These are phyloP conservation scores for Agrypnus murinus DNA, from an alignment of 2,888 invertebrate genomes.

Conservation along the genomic window DNA sequence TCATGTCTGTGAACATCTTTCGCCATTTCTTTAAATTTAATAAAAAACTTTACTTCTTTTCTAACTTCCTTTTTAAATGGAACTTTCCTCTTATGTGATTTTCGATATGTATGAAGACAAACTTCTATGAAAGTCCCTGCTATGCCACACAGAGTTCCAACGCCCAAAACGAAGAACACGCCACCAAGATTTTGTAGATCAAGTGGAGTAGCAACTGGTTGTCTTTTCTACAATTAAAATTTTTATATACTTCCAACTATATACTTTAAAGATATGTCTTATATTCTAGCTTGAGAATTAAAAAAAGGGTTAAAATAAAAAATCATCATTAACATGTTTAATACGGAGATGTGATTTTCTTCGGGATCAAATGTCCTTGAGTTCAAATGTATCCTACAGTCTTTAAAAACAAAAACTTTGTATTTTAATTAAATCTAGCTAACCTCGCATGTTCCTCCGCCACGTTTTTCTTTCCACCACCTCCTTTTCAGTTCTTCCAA, in stretches of 20 bases:
- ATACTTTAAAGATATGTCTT: too few species aligned
- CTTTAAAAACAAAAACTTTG: too few species aligned
- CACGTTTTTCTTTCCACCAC: conserved; percentile 88
- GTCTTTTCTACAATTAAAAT: conserved; percentile 42
- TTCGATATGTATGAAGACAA: conserved; percentile 72
- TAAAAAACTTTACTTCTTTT: conserved; percentile 41
- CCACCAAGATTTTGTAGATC: conserved; percentile 87
- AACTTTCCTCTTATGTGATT: conserved; percentile 70
- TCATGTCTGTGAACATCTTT: conserved; percentile 18
- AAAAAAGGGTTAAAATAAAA: too few species aligned
- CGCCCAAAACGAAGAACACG: conserved; percentile 83
- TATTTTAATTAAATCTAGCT: background rate
- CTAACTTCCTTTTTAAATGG: conserved; percentile 69
- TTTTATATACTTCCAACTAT: too few species aligned
- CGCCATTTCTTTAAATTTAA: conserved; percentile 36
- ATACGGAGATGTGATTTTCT: too few species aligned
- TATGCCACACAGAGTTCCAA: conserved; percentile 78
- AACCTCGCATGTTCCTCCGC: conserved; percentile 45
- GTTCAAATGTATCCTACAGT: too few species aligned
- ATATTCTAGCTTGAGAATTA: too few species aligned
- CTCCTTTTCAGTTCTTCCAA: conserved; percentile 81
- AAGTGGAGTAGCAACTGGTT: conserved; percentile 66
- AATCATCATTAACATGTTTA: too few species aligned
- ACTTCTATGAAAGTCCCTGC: conserved; percentile 82
- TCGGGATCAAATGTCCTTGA: too few species aligned